These are phyloP conservation scores for Phylloscopus collybita DNA, from an alignment of 2,797 vertebrate genomes.

Conservation along the genomic window DNA sequence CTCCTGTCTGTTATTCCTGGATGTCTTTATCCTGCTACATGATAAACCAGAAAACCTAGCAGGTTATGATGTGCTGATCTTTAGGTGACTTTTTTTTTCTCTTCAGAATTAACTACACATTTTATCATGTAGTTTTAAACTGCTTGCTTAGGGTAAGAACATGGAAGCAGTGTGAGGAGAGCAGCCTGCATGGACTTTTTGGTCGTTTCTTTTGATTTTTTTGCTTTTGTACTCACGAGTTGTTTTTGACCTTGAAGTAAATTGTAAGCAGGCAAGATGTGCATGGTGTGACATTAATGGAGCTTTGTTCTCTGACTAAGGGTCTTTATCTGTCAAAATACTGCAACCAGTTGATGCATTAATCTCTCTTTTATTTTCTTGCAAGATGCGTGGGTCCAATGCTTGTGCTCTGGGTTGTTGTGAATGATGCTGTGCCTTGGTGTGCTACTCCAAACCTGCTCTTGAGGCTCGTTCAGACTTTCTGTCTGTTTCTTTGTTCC, in stretches of 20 bases:
- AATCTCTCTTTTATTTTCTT: not conserved
- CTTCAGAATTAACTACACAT: not conserved
- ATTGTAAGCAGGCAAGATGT: not conserved
- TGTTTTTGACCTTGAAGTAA: conserved; percentile 10
- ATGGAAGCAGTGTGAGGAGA: not conserved
- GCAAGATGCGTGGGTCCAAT: not conserved
- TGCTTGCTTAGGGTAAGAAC: not conserved
- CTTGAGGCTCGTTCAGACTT: not conserved
- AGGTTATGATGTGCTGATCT: not conserved
- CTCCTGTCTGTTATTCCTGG: not conserved
- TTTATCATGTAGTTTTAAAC: not conserved
- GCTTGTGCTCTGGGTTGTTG: not conserved
- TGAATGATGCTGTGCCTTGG: not conserved
- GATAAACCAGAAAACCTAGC: not conserved
- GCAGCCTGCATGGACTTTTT: not conserved
- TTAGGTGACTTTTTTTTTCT: not conserved
- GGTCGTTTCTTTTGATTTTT: not conserved
- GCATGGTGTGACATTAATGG: fast-evolving
- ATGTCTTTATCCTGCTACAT: not conserved
- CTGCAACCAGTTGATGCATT: not conserved
- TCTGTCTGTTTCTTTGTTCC: not conserved
- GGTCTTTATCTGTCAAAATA: not conserved
- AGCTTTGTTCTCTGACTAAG: not conserved
- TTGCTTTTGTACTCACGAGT: not conserved
- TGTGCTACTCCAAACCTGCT: not conserved